Base-by-base conservation (phyloP, 2,797 vertebrate species). In the Kryptopterus vitreolus region DNA sequence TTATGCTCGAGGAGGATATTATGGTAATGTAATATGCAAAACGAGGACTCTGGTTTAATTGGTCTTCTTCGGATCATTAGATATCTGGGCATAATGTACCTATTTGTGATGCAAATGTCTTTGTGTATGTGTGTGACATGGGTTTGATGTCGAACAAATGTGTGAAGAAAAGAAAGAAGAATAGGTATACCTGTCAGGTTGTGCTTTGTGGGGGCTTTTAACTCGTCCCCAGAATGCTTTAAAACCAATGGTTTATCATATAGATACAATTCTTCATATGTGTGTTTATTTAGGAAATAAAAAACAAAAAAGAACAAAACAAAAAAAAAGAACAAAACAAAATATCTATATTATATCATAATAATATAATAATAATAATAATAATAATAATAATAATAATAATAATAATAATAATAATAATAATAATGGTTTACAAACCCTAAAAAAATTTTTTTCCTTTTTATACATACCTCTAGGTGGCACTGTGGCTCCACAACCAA, bases 21-120 rank as follows among this genome's bases (percentile, higher is more conserved):
- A 72, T 79, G 78, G 5, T 72, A 79, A 50, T 72, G 33, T 79
- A 29, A 62, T 79, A 79, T 79, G 68, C 57, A 73, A 63, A 79
- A 73, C 57, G 63, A 72, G 78, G 57, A 63, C 38, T 55, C 16
- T 20, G 48, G 12, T 52, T 62, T 79, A 79, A 79, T 79, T 53
- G 78, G 69, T 62, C 78, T 79, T 53, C 57, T 43, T 77, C 38
- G 69, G 69, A 70, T 63, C 68, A 63, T 79, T 63, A 72, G 48
- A 43, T 65, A 55, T 74, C 20, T 26, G 72, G 50, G 71, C 61
- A 46, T 43, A 59, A 65, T 80, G 71, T 46, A 65, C n/a, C 33
- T 29, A n/a, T 55, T 46, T 66, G 58, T 50, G 76, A 55, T 57
- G n/a, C 48, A 82, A 71, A 66, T 62, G 9, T 33, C 24, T 31